Percentiles rank a stretch among this genome's conserved stretches.
These are phyloP conservation scores for Salvelinus namaycush DNA, from an alignment of 2,113 vertebrate species.

Conservation along the genomic window DNA sequence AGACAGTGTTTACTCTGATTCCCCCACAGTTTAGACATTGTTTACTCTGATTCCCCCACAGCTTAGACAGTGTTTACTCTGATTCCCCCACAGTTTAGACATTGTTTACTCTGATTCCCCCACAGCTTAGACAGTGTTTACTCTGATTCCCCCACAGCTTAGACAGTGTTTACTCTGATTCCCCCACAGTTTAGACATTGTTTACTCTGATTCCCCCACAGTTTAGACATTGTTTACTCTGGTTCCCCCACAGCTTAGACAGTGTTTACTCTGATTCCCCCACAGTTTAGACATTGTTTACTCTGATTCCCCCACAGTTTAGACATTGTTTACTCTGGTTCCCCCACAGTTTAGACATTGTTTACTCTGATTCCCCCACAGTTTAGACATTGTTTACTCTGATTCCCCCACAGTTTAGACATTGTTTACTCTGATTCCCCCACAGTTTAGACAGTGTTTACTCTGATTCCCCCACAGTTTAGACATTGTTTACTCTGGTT, in stretches of 20 bases:
- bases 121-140: no score
- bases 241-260: slow-evolving; percentile 16
- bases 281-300: neutral
- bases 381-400: no score
- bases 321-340: neutral
- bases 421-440: neutral
- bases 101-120: no score
- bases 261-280: no score
- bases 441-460: slow-evolving; percentile 2
- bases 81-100: neutral
- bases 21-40: no score
- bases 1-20: no score
- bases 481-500: neutral
- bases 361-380: no score
- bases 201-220: no score
- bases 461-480: slow-evolving; percentile 21
- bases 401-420: no score
- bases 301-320: neutral
- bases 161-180: slow-evolving; percentile 30
- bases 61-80: neutral
- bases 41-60: no score
- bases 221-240: neutral
- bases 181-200: slow-evolving; percentile 10
- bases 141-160: no score
- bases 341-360: slow-evolving; percentile 10